These are phyloP conservation scores for Papilio polyxenes DNA, from an alignment of 1,140 invertebrate genomes.

Conservation along the genomic window DNA sequence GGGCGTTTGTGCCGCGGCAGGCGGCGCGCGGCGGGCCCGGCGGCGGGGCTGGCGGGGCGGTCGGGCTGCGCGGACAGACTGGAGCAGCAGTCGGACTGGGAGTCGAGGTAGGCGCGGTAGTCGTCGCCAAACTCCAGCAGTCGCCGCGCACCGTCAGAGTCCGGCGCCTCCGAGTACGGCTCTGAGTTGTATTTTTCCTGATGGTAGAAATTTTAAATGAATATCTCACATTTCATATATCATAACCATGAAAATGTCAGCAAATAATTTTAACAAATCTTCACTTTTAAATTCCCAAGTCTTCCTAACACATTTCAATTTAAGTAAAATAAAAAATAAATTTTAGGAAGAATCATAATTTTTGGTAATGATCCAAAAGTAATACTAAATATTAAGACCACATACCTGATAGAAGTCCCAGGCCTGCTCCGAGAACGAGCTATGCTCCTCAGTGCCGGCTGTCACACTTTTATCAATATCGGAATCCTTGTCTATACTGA, in stretches of 20 bases:
- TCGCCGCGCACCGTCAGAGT: slow-evolving; percentile 90
- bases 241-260: too few species aligned
- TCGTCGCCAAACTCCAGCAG: slow-evolving; percentile 94
- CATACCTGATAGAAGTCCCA: slow-evolving; percentile 90
- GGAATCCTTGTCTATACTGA: slow-evolving; percentile 74
- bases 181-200: slow-evolving; percentile 96
- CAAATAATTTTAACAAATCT: too few species aligned
- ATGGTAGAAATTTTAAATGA: slow-evolving; percentile 51
- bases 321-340: too few species aligned
- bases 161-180: slow-evolving; percentile 93
- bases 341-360: too few species aligned
- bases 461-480: slow-evolving; percentile 77
- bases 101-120: slow-evolving; percentile 93
- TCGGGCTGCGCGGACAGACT: slow-evolving; percentile 86
- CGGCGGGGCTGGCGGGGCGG: slow-evolving; percentile 81
- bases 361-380: too few species aligned
- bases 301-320: too few species aligned
- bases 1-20: slow-evolving; percentile 68
- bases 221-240: slow-evolving; percentile 24
- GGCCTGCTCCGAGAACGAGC: slow-evolving; percentile 92
- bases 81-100: slow-evolving; percentile 91
- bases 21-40: slow-evolving; percentile 59
- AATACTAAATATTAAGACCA: neutral
- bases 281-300: too few species aligned
- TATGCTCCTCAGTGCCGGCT: slow-evolving; percentile 84